A percentile compares a stretch with the other conserved stretches of the same genome.
phyloP scores from a whole-genome alignment of 2,797 vertebrate species.

The Linurgus olivaceus region DNA sequence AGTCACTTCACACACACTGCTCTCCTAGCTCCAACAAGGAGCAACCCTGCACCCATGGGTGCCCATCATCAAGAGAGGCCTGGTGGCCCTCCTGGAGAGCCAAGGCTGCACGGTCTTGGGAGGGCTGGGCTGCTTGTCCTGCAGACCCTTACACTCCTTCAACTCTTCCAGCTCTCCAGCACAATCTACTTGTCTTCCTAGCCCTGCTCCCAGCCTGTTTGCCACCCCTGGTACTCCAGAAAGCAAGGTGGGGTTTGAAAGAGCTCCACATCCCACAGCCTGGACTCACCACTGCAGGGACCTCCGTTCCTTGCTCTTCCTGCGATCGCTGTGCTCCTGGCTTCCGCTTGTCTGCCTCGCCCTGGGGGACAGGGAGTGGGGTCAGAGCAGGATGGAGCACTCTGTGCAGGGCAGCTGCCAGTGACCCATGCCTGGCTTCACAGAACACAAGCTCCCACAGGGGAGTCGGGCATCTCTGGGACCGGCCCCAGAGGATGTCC shows the following conservation, averaged over 20 bases:
- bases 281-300: slow-evolving; percentile 53
- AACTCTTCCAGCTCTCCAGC: neutral
- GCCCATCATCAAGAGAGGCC: neutral
- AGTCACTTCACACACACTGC: neutral
- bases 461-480: neutral
- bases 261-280: neutral
- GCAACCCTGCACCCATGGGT: neutral
- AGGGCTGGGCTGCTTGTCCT: neutral
- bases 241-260: neutral
- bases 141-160: neutral
- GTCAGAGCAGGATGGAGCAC: neutral
- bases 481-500: neutral
- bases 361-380: slow-evolving; percentile 19
- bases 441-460: neutral
- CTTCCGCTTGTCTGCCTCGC: slow-evolving; percentile 50
- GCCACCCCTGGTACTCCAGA: neutral
- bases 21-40: neutral
- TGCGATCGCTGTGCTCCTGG: neutral
- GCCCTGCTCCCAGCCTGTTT: neutral
- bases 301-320: slow-evolving; percentile 49
- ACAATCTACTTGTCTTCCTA: neutral
- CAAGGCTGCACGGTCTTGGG: neutral
- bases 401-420: neutral
- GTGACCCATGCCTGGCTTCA: neutral
- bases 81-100: neutral